Conservation (phyloP, 2,888 invertebrate genomes). For the Synergus itoensis region DNA sequence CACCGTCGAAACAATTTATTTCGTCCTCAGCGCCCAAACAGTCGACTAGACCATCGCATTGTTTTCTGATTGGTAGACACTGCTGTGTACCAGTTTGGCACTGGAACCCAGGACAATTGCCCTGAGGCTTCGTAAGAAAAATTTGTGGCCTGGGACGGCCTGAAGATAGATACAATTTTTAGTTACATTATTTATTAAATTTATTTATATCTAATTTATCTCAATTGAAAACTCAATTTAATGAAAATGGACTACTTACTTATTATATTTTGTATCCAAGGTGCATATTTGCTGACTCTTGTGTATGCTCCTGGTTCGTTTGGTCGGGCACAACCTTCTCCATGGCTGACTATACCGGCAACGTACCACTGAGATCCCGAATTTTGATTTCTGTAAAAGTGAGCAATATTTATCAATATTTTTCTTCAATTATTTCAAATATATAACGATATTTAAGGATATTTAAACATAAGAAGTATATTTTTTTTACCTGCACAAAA, state of each 20-base stretch:
- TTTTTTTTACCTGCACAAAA: conserved; percentile 82
- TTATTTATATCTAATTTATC: not conserved
- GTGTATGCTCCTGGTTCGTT: conserved; percentile 92
- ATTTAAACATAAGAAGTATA: too few relatives aligned
- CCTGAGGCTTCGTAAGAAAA: conserved; percentile 77
- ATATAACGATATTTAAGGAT: conserved; percentile 5
- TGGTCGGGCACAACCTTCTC: conserved; percentile 90
- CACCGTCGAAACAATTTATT: conserved; percentile 80
- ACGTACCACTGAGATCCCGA: conserved; percentile 87
- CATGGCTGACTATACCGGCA: conserved; percentile 92
- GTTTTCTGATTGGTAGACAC: conserved; percentile 83
- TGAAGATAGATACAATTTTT: not conserved
- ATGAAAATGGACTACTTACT: conserved; percentile 77
- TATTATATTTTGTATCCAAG: conserved; percentile 85
- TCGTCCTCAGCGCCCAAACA: conserved; percentile 92
- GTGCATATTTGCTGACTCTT: conserved; percentile 85
- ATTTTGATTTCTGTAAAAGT: conserved; percentile 80
- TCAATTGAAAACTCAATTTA: not conserved
- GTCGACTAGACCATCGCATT: conserved; percentile 87
- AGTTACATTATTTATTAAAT: not conserved
- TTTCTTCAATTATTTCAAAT: not conserved
- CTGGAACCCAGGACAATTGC: conserved; percentile 86
- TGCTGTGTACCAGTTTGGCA: conserved; percentile 84
- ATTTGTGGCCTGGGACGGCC: not conserved
- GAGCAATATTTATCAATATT: not conserved